These are phyloP conservation scores for Coelopa frigida DNA, from an alignment of 1,140 invertebrate species.

Conservation along the genomic window DNA sequence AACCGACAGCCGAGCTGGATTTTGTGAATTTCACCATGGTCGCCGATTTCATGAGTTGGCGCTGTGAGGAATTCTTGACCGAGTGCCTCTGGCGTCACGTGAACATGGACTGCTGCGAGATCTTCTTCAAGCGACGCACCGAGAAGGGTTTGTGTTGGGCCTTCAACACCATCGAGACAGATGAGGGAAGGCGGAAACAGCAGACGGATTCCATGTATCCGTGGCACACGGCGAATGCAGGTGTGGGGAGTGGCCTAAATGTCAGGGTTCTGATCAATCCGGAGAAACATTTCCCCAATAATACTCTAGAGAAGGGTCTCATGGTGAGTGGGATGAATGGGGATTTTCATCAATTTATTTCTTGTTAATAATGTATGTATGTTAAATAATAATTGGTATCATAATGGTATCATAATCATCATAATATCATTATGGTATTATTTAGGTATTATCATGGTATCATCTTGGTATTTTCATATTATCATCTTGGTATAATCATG, in stretches of 20 bases:
- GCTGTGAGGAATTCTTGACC: conserved; percentile 32
- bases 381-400: background rate
- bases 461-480: background rate
- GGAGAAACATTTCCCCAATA: conserved; percentile 22
- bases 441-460: conserved; percentile 5
- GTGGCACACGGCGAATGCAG: conserved; percentile 29
- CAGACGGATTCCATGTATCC: conserved; percentile 30
- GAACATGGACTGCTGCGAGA: conserved; percentile 32
- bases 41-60: conserved; percentile 34
- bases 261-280: conserved; percentile 25
- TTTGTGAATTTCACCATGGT: conserved; percentile 34
- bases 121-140: conserved; percentile 41
- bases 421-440: background rate
- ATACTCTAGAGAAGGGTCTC: conserved; percentile 24
- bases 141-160: conserved; percentile 51
- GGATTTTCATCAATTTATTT: background rate
- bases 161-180: conserved; percentile 49
- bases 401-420: background rate
- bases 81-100: conserved; percentile 32
- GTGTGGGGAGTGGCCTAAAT: conserved; percentile 26
- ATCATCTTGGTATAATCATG: background rate
- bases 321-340: conserved; percentile 13
- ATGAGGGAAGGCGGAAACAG: conserved; percentile 25
- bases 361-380: background rate
- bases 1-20: conserved; percentile 21